Evolutionary conservation across 2,797 vertebrate genomes (phyloP), one percentile per base, ranked within the genome.

Genomic region (Vultur gryphus): DNA sequence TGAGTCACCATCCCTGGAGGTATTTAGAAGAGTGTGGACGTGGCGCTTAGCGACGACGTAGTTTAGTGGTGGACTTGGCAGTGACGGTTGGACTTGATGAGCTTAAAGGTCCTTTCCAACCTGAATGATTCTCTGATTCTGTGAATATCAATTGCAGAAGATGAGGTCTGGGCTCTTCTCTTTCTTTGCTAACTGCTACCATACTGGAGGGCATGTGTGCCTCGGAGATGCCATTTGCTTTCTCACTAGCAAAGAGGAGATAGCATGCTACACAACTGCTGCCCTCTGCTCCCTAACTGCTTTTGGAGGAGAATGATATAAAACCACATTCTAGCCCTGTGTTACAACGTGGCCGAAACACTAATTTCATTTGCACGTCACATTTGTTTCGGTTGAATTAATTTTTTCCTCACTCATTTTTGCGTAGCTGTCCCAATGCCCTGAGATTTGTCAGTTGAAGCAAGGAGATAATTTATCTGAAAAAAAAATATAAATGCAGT

Each of bases 371-470:
- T 97, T 95, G 39, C 87, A 82, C 2, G 2, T 71, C 37, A 10
- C 43, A 33, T 62, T 94, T 96, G 24, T 43, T 90, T 96, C 31
- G 12, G 11, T 76, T 93, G 89, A 87, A 87, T 97, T 94, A 88
- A 41, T 85, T 93, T 91, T 62, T 82, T 79, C 29, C 6, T 59
- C 52, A 70, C 65, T 95, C 2, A 35, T 73, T 89, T 69, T 71
- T 93, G 41, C 18, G 44, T 43, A 37, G 28, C 44, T 80, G 10
- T 89, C n/a, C 52, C 46, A 61, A 11, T 67, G 37, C 44, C 46
- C 49, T 89, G 70, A 52, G 10, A 31, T 86, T 88, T 84, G 58
- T 85, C 39, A 48, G 54, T 90, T 89, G 72, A 93, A 90, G 44
- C 37, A 89, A 49, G 73, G 52, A 87, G 26, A 48, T 54, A 81